These are phyloP conservation scores for Pyrochroa serraticornis DNA, from an alignment of 2,888 invertebrate genomes.

Conservation along the genomic window DNA sequence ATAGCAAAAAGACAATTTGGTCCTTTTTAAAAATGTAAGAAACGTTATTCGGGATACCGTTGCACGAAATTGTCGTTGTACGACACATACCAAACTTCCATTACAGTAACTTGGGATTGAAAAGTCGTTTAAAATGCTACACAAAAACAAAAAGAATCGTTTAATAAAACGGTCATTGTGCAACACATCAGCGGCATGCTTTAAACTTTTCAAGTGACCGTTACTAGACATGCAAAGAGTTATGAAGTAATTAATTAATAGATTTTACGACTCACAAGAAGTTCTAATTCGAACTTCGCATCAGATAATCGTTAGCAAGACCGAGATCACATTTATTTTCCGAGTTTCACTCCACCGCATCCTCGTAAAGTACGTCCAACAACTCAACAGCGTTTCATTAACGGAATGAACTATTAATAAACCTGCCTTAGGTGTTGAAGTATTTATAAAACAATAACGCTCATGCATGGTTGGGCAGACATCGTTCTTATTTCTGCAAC, in stretches of 20 bases:
- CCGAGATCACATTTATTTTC: conserved; percentile 6
- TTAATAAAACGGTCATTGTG: too few relatives aligned
- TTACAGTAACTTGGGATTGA: conserved; percentile 21
- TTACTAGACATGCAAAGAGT: background rate
- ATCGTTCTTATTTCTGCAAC: too few relatives aligned
- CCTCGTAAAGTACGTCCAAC: background rate
- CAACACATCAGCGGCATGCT: too few relatives aligned
- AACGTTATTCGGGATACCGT: conserved; percentile 10
- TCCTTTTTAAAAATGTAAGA: conserved; percentile 24
- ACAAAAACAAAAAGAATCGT: too few relatives aligned
- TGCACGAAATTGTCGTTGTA: conserved; percentile 24
- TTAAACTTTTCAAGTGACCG: too few relatives aligned
- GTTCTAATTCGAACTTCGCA: conserved; percentile 6
- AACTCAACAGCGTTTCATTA: background rate
- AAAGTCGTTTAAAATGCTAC: conserved; percentile 14
- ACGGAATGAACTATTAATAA: background rate
- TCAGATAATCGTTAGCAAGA: conserved; percentile 11
- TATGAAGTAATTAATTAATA: conserved; percentile 13
- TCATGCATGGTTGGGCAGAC: too few relatives aligned
- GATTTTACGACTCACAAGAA: background rate
- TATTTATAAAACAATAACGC: too few relatives aligned
- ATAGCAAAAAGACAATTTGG: conserved; percentile 22
- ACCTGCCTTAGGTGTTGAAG: too few relatives aligned
- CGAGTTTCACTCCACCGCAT: conserved; percentile 1
- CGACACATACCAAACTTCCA: conserved; percentile 26